Evolutionary conservation across 2,888 invertebrate genomes (phyloP), one percentile per base, ranked within the genome.

Genomic region (Dione juno): DNA sequence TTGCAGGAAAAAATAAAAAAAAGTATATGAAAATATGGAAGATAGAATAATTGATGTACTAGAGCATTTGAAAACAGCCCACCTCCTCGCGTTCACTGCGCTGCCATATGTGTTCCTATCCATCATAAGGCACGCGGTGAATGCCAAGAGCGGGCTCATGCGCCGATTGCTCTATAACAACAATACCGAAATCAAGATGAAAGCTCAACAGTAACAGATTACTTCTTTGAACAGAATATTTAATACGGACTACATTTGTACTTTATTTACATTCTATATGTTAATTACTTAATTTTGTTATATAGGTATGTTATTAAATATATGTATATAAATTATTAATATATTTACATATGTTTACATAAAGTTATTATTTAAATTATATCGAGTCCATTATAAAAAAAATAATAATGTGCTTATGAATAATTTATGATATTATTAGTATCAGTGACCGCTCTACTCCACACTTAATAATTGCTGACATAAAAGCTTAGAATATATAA

Each of bases 41-140:
- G 58, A 69, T 35, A 3, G 14, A n/a, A 66, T 50, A 50, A 16
- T 16, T 40, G 1, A 11, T 70, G 73, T 67, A 74, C 76, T 73
- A 69, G 74, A 75, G 71, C 72, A 69, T 69, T 79, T 81, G 76
- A 78, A 66, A 71, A 80, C 82, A 92, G 95, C 94, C 95, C 94
- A 94, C 94, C 96, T 97, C 97, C 97, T 97, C 96, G 97, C 97
- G 96, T 97, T 97, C 97, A 97, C 97, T 97, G 97, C 95, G 96
- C 96, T 95, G 97, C 97, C 95, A 94, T 98, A 98, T 98, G 96
- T 96, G 94, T 94, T 58, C 84, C 92, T 85, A 88, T 75, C 91
- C 89, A 95, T 96, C 97, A 97, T 98, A 98, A 98, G 98, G 98
- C 98, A 98, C 98, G 98, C 98, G 98, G 98, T 98, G 98, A 98